These are phyloP conservation scores for Microcebus lehilahytsara DNA, from an alignment of 2,113 vertebrate species.

Conservation along the genomic window DNA sequence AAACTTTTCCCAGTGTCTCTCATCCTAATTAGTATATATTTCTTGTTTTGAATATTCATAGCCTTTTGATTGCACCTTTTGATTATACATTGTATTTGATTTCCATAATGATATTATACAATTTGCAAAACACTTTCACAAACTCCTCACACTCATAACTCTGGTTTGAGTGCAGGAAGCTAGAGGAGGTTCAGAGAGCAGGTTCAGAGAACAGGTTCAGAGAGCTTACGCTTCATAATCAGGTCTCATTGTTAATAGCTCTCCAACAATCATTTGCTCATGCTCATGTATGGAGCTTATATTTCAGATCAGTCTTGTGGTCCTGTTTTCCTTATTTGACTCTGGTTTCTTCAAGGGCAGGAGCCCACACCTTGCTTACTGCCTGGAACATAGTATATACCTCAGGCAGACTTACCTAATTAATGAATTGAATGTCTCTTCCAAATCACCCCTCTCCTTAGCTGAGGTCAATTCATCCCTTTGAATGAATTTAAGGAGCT, in stretches of 20 bases:
- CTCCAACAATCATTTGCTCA: not conserved
- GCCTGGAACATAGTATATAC: not conserved
- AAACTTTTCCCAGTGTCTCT: not conserved
- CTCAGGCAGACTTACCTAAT: not conserved
- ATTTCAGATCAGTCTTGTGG: not conserved
- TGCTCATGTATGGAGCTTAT: too few relatives aligned
- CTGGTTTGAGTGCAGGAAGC: not conserved
- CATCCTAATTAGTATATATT: not conserved
- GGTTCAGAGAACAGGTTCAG: not conserved
- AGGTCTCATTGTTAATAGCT: not conserved
- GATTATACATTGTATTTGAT: not conserved
- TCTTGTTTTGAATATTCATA: not conserved
- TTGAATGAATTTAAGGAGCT: not conserved
- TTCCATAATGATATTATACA: not conserved
- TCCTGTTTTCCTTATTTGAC: not conserved
- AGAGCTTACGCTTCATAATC: too few relatives aligned
- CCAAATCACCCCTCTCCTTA: not conserved
- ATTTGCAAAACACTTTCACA: not conserved
- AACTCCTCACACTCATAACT: not conserved
- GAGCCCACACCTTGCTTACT: not conserved
- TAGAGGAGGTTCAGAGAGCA: not conserved
- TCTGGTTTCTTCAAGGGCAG: not conserved
- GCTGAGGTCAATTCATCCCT: not conserved
- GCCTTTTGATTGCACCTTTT: not conserved
- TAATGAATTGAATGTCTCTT: not conserved